These are phyloP conservation scores for Phoenicopterus ruber DNA, from an alignment of 2,113 vertebrate species.

Conservation along the genomic window DNA sequence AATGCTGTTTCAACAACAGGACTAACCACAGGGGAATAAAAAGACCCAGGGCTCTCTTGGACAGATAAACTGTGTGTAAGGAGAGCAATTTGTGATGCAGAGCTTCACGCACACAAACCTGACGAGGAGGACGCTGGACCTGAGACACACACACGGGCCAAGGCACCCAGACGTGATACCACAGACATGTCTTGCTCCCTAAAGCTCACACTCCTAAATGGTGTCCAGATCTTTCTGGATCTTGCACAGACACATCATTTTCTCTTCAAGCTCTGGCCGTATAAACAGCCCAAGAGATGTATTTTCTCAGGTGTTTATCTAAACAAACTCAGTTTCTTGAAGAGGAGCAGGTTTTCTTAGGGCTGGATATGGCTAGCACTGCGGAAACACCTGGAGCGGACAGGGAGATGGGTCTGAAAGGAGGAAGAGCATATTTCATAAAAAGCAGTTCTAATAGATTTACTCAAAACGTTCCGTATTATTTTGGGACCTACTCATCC, in stretches of 20 bases:
- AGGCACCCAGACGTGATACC: neutral
- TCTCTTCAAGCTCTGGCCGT: neutral
- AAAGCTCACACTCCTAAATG: neutral
- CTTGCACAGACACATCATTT: neutral
- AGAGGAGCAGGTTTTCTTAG: neutral
- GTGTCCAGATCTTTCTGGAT: neutral
- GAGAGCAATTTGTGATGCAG: neutral
- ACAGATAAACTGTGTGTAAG: neutral
- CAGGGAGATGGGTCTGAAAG: neutral
- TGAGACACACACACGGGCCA: neutral
- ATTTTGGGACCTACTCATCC: neutral
- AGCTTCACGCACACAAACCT: neutral
- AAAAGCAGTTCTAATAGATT: neutral
- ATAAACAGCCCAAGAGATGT: neutral
- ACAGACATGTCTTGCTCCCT: neutral
- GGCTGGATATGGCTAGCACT: neutral
- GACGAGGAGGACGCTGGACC: neutral
- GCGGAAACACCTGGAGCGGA: neutral
- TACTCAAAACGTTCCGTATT: neutral
- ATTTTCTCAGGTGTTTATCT: neutral
- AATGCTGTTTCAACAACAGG: neutral
- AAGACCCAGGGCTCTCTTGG: neutral
- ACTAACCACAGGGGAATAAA: neutral
- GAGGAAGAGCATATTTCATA: neutral
- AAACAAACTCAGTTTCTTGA: neutral